Evolutionary conservation across 2,888 invertebrate species (phyloP), one percentile per base, ranked within the genome.

Genomic region (Coenonympha glycerion): DNA sequence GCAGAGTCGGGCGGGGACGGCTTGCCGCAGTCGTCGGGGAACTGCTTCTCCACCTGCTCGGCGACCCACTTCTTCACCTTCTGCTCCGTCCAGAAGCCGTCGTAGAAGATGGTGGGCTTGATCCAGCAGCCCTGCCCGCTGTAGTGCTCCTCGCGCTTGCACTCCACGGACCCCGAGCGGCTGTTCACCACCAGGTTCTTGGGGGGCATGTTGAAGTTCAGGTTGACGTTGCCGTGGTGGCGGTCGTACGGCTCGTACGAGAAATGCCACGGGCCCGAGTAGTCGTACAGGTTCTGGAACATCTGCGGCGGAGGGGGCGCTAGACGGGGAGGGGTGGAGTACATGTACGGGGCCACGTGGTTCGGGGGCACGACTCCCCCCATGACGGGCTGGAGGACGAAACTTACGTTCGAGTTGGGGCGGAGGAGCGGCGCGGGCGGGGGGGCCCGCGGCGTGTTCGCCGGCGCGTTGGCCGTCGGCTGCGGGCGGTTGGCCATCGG

Each of bases 21-120:
- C 58, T 18, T 64, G 8, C 11, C 64, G 2, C 66, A 52, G 16
- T 83, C 84, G 36, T 82, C 84, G 1, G 86, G 84, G 59, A 81
- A 82, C 66, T 80, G 83, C 62, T 86, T 86, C 61, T 87, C 86
- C 13, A 84, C 83, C 61, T 87, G 88, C 59, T 87, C 87, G 3
- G 88, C 83, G 1, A 86, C 87, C 88, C 88, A 88, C 64, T 81
- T 85, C 64, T 84, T 87, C 11, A 88, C 87, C 60, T 88, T 87
- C 71, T 87, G 87, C 70, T 88, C 88, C 1, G 87, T 87, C 87
- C 87, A 88, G 64, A 88, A 88, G 1, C 88, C 88, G 39, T 87
- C 87, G 52, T 88, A 87, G 65, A 87, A 88, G 33, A 88, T 86
- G 2, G 84, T 83, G 3, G 88, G 88, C 48, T 87, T 87, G 45